phyloP scores from a whole-genome alignment of 1,140 invertebrate genomes.

The Eurytemora carolleeae region DNA sequence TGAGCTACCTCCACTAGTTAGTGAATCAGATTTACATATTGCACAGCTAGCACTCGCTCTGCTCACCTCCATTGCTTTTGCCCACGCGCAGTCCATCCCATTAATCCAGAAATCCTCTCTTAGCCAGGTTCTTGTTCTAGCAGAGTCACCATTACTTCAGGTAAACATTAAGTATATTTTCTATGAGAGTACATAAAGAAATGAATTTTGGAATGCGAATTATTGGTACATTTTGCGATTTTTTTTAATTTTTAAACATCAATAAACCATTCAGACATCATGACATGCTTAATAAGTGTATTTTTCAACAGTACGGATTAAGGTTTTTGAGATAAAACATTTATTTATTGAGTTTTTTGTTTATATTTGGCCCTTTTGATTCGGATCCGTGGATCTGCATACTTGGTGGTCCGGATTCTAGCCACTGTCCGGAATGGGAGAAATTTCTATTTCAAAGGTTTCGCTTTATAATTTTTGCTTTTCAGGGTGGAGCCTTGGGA shows the following conservation, averaged over 20 bases:
- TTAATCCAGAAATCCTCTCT: conserved; percentile 25
- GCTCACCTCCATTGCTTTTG: conserved; percentile 47
- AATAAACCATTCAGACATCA: no score
- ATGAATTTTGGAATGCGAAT: background rate
- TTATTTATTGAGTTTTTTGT: no score
- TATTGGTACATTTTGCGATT: conserved; percentile 9
- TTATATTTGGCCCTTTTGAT: no score
- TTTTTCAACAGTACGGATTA: no score
- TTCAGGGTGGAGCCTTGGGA: conserved; percentile 52
- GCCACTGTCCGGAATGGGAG: no score
- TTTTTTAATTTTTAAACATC: no score
- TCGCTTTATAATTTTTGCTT: conserved; percentile 16
- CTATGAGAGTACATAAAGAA: background rate
- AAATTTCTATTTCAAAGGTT: no score
- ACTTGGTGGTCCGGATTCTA: no score
- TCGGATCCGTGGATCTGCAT: no score
- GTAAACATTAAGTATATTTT: conserved; percentile 23
- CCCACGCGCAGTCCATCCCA: conserved; percentile 37
- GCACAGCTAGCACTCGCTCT: conserved; percentile 66
- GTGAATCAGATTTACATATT: conserved; percentile 83
- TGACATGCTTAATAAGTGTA: no score
- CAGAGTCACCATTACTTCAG: conserved; percentile 73
- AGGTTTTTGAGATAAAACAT: no score
- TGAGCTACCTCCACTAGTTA: conserved; percentile 70
- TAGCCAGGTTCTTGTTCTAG: conserved; percentile 37